Evolutionary conservation across 2,113 vertebrate species (phyloP).

Genomic region (Zeus faber): DNA sequence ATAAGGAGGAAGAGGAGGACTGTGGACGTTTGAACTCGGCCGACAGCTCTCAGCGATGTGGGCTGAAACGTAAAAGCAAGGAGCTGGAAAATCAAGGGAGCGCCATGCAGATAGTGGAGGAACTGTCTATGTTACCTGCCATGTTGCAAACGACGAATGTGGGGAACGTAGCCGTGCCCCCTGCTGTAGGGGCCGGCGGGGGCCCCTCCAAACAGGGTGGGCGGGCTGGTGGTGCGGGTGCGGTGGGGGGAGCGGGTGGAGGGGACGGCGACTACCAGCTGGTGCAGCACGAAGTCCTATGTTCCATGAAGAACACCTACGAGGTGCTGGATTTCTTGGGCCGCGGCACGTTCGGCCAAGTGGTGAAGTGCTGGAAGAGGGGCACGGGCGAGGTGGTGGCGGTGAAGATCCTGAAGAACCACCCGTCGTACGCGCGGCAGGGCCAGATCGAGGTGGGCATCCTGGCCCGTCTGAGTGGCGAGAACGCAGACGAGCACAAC

Average conservation of each 20-base stretch:
- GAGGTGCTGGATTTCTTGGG: conserved; percentile 98
- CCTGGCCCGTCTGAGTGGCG: conserved; percentile 91
- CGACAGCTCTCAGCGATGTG: conserved; percentile 91
- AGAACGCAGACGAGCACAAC: conserved; percentile 97
- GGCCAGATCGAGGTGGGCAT: conserved; percentile 98
- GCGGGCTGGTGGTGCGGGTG: conserved; percentile 77
- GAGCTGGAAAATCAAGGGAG: conserved; percentile 87
- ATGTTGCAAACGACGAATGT: conserved; percentile 93
- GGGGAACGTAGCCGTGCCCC: conserved; percentile 84
- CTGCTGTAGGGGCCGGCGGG: conserved; percentile 52
- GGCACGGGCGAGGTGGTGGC: conserved; percentile 95
- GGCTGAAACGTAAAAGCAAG: conserved; percentile 98
- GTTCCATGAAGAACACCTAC: conserved; percentile 95
- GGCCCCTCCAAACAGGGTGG: conserved; percentile 78
- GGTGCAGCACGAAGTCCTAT: conserved; percentile 94
- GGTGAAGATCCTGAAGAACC: conserved; percentile 97
- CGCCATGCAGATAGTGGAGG: conserved; percentile 98
- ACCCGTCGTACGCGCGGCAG: conserved; percentile 95
- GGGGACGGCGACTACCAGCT: conserved; percentile 97
- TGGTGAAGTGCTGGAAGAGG: conserved; percentile 98
- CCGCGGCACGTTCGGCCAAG: conserved; percentile 96
- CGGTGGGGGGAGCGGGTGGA: conserved; percentile 76
- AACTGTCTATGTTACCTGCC: conserved; percentile 93
- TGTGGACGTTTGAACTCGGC: conserved; percentile 78
- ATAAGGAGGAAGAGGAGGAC: conserved; percentile 57